phyloP scores from a whole-genome alignment of 2,113 vertebrate genomes.

The Macaca mulatta region DNA sequence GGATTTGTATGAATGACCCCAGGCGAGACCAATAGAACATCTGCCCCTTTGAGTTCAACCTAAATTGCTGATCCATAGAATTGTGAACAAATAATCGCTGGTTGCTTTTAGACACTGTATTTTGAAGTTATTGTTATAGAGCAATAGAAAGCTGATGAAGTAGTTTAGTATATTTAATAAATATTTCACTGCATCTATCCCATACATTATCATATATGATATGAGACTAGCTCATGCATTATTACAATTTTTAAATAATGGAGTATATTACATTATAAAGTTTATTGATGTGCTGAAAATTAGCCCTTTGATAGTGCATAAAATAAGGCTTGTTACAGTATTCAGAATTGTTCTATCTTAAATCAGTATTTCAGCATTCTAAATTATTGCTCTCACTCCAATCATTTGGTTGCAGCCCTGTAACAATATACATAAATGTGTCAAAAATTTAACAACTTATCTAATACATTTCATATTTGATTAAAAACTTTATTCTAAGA shows the following conservation, averaged over 20 bases:
- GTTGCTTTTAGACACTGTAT: neutral
- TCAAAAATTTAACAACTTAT: constrained; percentile 51
- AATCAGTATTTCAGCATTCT: neutral
- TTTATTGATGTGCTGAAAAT: neutral
- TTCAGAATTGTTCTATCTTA: neutral
- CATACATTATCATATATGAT: neutral
- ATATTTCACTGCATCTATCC: neutral
- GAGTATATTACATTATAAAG: neutral
- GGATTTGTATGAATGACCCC: neutral
- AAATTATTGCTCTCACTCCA: neutral
- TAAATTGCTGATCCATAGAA: neutral
- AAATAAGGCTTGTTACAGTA: constrained; percentile 43
- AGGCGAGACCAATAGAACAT: neutral
- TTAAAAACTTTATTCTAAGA: constrained; percentile 7
- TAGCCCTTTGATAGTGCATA: neutral
- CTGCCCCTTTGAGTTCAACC: neutral
- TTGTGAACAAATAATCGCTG: neutral
- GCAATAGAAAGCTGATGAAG: neutral
- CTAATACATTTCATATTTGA: constrained; percentile 40
- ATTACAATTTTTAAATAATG: neutral
- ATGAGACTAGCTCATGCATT: neutral
- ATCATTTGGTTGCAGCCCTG: neutral
- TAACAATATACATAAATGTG: neutral
- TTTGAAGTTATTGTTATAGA: neutral
- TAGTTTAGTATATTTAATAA: neutral